Evolutionary conservation across 2,888 invertebrate species (phyloP), one percentile per base, ranked within the genome.

Genomic region (Theodoxus fluviatilis): DNA sequence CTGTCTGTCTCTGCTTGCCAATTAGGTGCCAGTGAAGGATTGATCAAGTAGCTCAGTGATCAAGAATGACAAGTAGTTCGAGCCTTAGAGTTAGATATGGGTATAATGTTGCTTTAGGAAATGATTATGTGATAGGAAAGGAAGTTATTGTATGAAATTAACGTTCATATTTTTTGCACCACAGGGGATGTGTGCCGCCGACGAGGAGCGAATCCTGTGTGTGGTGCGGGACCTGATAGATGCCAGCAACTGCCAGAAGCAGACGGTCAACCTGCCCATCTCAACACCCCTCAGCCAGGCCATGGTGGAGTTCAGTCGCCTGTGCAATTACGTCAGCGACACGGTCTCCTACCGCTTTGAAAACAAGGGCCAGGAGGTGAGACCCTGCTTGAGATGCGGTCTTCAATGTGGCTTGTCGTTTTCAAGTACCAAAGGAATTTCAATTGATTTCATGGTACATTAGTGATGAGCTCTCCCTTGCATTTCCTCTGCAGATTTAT

Each of bases 281-380:
- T 87, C 89, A 18, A 88, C 86, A 69, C 82, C 86, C 7, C 88
- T 89, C 38, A 82, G 84, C 37, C 84, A 87, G 38, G 83, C 91
- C 66, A 86, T 90, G 59, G 82, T 86, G 55, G 89, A 90, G 73
- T 88, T 90, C 37, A 88, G 88, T 3, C 83, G 84, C 55, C 83
- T 87, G 70, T 89, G 88, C 78, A 85, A 87, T 70, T 89, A 89
- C 78, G 87, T 88, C 69, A 85, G 88, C 15, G 87, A 87, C 59
- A 82, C 85, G n/a, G 88, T 90, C 77, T 86, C 88, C 72, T 79
- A 90, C 28, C 78, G 77, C 40, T 82, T 82, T 73, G 83, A 84
- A 65, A 71, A 33, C 37, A 38, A 49, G 71, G 71, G 64, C 43
- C 40, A 7, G 72, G 71, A 25, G 75, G 76, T 1, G 49, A 67